Conservation (phyloP, 1,140 invertebrate genomes). For the Nylanderia fulva region DNA sequence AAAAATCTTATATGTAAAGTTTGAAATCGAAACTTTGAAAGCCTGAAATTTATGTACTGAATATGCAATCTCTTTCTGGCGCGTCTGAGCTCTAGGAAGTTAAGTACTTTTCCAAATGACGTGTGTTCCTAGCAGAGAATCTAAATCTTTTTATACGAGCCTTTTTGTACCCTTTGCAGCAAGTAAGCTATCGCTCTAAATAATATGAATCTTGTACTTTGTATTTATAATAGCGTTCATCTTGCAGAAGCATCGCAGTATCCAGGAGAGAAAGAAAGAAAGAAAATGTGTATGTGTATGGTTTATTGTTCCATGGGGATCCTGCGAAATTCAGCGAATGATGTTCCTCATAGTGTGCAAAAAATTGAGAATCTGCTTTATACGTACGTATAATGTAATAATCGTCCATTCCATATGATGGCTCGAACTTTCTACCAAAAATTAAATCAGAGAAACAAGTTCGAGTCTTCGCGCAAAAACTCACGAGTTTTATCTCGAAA, state of each 20-base stretch:
- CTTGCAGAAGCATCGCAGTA: constrained; percentile 5
- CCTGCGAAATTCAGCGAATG: constrained; percentile 50
- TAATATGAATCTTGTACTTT: constrained; percentile 29
- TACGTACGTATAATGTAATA: constrained; percentile 31
- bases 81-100: constrained; percentile 62
- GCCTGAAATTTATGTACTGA: constrained; percentile 54
- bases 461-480: not conserved
- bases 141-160: constrained; percentile 73
- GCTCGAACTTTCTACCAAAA: constrained; percentile 47
- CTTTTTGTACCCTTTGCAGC: constrained; percentile 51
- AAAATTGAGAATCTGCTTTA: constrained; percentile 35
- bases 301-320: constrained; percentile 58
- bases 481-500: constrained; percentile 41
- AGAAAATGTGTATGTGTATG: not conserved
- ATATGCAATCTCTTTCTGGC: constrained; percentile 19
- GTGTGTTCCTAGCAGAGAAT: constrained; percentile 74
- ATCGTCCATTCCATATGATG: constrained; percentile 64
- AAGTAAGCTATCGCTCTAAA: constrained; percentile 10
- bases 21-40: constrained; percentile 15
- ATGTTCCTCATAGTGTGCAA: constrained; percentile 63
- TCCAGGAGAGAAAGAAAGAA: not conserved
- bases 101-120: constrained; percentile 67
- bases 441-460: not conserved
- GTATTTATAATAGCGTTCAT: constrained; percentile 30
- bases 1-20: constrained; percentile 31